A percentile compares a stretch with the other conserved stretches of the same genome.
Evolutionary conservation across 2,113 vertebrate genomes (phyloP).

Genomic region (Noctilio leporinus): DNA sequence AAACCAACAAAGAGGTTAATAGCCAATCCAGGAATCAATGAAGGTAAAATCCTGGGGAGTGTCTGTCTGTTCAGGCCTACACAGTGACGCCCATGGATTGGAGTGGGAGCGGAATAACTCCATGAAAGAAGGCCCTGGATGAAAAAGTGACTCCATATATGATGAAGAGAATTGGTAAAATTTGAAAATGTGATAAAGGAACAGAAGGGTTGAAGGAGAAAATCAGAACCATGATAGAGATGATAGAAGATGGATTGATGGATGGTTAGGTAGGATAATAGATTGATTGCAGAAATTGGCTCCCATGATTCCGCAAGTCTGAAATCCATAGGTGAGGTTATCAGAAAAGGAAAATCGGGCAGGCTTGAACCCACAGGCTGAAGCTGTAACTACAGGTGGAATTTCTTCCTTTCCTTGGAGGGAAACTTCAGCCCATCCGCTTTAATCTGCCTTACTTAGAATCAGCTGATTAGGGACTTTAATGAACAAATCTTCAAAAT

Average conservation of each 20-base stretch:
- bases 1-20: background rate
- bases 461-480: background rate
- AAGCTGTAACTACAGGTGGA: background rate
- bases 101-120: background rate
- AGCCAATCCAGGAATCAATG: background rate
- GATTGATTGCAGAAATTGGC: background rate
- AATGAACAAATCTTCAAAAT: background rate
- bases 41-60: background rate
- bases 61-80: background rate
- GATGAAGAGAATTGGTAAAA: background rate
- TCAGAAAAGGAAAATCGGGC: background rate
- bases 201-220: background rate
- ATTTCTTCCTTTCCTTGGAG: background rate
- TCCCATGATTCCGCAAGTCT: background rate
- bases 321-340: background rate
- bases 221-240: background rate
- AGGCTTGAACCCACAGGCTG: background rate
- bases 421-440: background rate
- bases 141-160: background rate
- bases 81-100: too few relatives aligned
- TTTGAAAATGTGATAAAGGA: background rate
- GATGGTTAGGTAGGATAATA: background rate
- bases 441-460: background rate
- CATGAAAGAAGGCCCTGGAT: too few relatives aligned
- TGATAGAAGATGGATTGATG: background rate